Evolutionary conservation across 1,140 invertebrate genomes (phyloP), one percentile per base, ranked within the genome.

Genomic region (Bemisia tabaci): DNA sequence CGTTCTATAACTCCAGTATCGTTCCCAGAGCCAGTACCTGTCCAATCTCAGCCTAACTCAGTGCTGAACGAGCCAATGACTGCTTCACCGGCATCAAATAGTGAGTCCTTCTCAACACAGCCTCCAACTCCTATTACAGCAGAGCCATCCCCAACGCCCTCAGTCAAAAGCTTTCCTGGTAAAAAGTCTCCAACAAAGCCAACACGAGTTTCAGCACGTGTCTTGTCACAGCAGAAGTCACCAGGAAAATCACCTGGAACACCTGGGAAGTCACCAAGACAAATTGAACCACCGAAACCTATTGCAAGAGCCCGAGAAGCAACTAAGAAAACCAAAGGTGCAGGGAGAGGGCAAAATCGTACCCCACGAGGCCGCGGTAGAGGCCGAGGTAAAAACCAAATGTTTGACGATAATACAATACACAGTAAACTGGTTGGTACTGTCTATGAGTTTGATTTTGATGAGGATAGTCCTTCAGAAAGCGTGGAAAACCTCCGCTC

Each of bases 361-460:
- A 12, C 86, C 65, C 82, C 83, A 2, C 77, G 86, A 66, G 87
- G 88, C 2, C 77, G 88, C 23, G 88, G 89, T 23, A 80, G 88
- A 66, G 87, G 87, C 17, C 80, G 88, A 65, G 86, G 85, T 33
- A 73, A 83, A 75, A 72, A 75, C 65, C 68, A 73, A 63, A 65
- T 68, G 23, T 39, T 60, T 59, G 64, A 66, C 58, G 62, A 62
- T 65, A 67, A 75, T 73, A 65, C 70, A 0, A 87, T 87, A 59
- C 84, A 86, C 65, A 89, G 85, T 72, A 90, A 90, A 76, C 79
- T 94, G 25, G 85, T 87, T 2, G 91, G 91, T 1, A 93, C 91
- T 1, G 91, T 93, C 0, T 94, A 92, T 70, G 89, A 91, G 73
- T 85, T 91, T 70, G 88, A 92, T 74, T 90, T 89, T 67, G 88